Percentiles rank a stretch among this genome's conserved stretches.
Evolutionary conservation across 2,888 invertebrate species (phyloP).

Genomic region (Melieria omissa): DNA sequence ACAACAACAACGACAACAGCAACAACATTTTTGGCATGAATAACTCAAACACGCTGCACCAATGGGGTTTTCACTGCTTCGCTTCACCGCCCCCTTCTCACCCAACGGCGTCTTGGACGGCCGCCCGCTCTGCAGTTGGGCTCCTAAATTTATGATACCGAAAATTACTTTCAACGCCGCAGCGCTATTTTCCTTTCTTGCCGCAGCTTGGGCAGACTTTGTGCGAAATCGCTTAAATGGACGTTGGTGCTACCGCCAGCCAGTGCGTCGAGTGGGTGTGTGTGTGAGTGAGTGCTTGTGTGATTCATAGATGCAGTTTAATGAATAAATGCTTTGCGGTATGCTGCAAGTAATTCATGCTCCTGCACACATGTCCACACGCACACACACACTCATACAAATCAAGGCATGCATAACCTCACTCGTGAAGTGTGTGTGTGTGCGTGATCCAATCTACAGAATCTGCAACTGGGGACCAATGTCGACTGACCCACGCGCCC

Average conservation of each 20-base stretch:
- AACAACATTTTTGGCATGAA: conserved; percentile 36
- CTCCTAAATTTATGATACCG: conserved; percentile 45
- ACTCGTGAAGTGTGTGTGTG: conserved; percentile 11
- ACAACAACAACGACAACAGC: conserved; percentile 10
- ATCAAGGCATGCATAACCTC: too few relatives aligned
- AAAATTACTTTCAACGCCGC: conserved; percentile 48
- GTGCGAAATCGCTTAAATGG: neutral
- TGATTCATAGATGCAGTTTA: conserved; percentile 50
- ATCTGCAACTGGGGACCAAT: conserved; percentile 49
- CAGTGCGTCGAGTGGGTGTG: neutral
- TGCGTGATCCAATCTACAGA: conserved; percentile 50
- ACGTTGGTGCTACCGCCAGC: neutral
- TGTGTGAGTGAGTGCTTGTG: neutral
- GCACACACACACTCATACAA: neutral
- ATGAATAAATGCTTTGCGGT: conserved; percentile 53
- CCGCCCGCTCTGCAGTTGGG: conserved; percentile 20
- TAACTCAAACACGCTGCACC: conserved; percentile 29
- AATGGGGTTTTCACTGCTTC: neutral
- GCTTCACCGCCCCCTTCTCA: conserved; percentile 2
- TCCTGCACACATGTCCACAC: conserved; percentile 5
- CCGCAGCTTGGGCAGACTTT: neutral
- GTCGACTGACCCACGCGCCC: conserved; percentile 24
- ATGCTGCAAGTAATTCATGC: conserved; percentile 44
- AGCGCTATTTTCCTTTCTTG: conserved; percentile 7
- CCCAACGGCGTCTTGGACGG: neutral